A percentile compares a stretch with the other conserved stretches of the same genome.
phyloP scores from a whole-genome alignment of 2,797 vertebrate genomes.

The Myotis daubentonii region DNA sequence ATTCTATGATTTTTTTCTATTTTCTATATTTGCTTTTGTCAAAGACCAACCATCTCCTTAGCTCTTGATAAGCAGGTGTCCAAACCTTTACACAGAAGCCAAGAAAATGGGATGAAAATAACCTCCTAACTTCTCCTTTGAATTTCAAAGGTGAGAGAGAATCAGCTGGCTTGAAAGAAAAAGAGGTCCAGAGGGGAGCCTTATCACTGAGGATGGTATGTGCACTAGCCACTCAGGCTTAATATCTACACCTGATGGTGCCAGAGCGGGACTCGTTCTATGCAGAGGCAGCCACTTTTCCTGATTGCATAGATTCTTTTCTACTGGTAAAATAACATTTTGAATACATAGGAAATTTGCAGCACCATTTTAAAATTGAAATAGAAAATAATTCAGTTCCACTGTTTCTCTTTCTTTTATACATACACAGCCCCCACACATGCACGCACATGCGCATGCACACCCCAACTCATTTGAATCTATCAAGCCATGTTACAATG shows the following conservation, averaged over 20 bases:
- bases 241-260: neutral
- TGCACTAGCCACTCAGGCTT: neutral
- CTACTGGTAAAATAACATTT: neutral
- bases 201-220: neutral
- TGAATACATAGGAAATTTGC: neutral
- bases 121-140: neutral
- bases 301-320: neutral
- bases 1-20: neutral
- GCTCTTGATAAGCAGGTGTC: neutral
- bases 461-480: neutral
- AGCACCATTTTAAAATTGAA: neutral
- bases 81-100: neutral
- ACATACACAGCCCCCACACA: neutral
- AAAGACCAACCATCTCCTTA: neutral
- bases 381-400: neutral
- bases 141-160: too few relatives aligned
- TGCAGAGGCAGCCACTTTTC: neutral
- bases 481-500: neutral
- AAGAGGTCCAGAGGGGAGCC: neutral
- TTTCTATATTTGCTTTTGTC: neutral
- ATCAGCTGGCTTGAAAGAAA: neutral
- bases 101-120: neutral
- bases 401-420: neutral
- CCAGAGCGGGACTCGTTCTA: neutral
- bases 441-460: neutral